These are phyloP conservation scores for Aeoliscus strigatus DNA, from an alignment of 2,797 vertebrate genomes.

Conservation along the genomic window DNA sequence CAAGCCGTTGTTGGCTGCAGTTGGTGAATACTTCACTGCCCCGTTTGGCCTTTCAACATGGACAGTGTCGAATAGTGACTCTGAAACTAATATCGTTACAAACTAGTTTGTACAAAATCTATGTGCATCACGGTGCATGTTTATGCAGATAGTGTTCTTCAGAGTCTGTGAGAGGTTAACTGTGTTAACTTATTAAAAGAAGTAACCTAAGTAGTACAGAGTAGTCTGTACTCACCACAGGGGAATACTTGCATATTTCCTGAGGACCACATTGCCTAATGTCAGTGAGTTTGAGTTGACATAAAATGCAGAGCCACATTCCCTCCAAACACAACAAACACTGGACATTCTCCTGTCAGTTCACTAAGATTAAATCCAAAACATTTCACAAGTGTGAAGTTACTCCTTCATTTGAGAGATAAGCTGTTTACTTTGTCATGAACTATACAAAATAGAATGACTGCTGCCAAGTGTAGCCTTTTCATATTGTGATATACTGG, in stretches of 20 bases:
- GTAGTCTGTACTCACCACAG: conserved; percentile 23
- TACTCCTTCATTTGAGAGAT: conserved; percentile 36
- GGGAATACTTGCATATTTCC: conserved; percentile 7
- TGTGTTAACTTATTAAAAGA: not conserved
- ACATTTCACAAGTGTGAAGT: conserved; percentile 22
- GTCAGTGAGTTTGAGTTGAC: not conserved
- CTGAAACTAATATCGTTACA: not conserved
- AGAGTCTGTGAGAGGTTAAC: conserved; percentile 8
- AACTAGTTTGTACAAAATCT: conserved; percentile 11
- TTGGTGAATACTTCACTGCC: not conserved
- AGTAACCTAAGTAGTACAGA: conserved; percentile 29
- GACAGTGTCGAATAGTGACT: conserved; percentile 1
- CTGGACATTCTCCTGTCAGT: conserved; percentile 2
- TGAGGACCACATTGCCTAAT: conserved; percentile 5
- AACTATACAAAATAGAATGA: conserved; percentile 22
- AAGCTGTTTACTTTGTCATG: conserved; percentile 20
- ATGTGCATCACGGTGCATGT: conserved; percentile 27
- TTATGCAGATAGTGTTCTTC: conserved; percentile 20
- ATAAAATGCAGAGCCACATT: conserved; percentile 8
- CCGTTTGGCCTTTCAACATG: conserved; percentile 5
- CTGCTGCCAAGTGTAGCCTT: conserved; percentile 57
- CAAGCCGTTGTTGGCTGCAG: conserved; percentile 9
- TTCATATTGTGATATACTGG: conserved; percentile 24
- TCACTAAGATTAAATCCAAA: conserved; percentile 29
- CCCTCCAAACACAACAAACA: too few species aligned